These are phyloP conservation scores for Calcarius ornatus DNA, from an alignment of 2,113 vertebrate species.

Conservation along the genomic window DNA sequence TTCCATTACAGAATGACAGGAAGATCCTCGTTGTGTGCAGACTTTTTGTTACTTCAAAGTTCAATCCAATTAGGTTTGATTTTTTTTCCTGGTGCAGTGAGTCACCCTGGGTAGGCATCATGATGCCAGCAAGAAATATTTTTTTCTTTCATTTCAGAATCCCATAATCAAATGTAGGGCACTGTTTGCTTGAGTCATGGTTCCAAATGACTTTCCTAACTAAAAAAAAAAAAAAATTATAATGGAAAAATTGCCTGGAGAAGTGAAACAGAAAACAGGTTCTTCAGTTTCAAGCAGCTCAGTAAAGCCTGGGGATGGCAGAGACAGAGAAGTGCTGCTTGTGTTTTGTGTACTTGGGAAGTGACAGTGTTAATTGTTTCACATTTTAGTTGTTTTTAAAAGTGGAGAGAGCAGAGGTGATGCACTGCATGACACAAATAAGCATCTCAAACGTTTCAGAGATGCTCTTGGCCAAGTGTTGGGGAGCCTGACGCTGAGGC, in stretches of 20 bases:
- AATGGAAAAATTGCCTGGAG: not conserved
- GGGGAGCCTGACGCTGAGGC: not conserved
- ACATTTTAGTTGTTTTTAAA: not conserved
- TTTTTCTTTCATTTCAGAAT: not conserved
- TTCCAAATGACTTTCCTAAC: not conserved
- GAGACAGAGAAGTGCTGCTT: not conserved
- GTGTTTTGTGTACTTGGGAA: not conserved
- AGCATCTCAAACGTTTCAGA: not conserved
- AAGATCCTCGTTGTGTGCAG: conserved; percentile 28
- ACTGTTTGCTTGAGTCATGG: not conserved
- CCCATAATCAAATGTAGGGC: not conserved
- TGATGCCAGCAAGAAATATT: conserved; percentile 11
- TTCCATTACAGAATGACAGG: conserved; percentile 27
- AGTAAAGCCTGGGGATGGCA: not conserved
- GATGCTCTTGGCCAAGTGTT: not conserved
- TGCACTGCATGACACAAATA: not conserved
- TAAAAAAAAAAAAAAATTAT: not conserved
- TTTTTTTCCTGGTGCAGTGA: not conserved
- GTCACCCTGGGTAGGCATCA: conserved; percentile 3
- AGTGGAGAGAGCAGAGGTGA: not conserved
- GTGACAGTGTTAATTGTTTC: not conserved
- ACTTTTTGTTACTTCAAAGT: conserved; percentile 46
- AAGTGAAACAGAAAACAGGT: not conserved
- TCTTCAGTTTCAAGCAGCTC: not conserved
- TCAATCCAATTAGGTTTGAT: conserved; percentile 49